Evolutionary conservation across 2,797 vertebrate genomes (phyloP).

Genomic region (Botia almorhae): DNA sequence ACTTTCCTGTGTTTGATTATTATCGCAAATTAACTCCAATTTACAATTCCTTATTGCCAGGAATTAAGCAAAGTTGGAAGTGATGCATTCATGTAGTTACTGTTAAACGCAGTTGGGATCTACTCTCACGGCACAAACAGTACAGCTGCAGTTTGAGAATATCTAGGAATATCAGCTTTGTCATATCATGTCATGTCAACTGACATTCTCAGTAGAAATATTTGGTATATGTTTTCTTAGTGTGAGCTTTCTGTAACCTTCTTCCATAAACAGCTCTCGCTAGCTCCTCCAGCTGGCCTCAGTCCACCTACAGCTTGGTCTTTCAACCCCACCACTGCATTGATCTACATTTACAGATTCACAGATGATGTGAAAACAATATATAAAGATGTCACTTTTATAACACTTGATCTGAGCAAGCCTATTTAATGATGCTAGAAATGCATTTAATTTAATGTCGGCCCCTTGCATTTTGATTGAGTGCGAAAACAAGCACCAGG

Average conservation of each 20-base stretch:
- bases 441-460: background rate
- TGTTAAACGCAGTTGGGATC: background rate
- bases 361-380: constrained; percentile 39
- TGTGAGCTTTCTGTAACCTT: constrained; percentile 41
- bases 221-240: constrained; percentile 40
- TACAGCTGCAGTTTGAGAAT: background rate
- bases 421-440: background rate
- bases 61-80: constrained; percentile 23
- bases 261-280: constrained; percentile 36
- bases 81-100: constrained; percentile 3
- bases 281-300: constrained; percentile 37
- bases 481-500: background rate
- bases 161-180: constrained; percentile 1
- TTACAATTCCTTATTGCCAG: constrained; percentile 18
- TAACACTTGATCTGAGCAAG: background rate
- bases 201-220: constrained; percentile 34
- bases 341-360: constrained; percentile 6
- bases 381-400: constrained; percentile 33
- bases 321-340: constrained; percentile 36
- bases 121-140: background rate
- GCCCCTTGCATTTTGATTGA: constrained; percentile 6
- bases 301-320: constrained; percentile 33
- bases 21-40: constrained; percentile 37
- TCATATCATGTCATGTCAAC: background rate
- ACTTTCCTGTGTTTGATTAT: constrained; percentile 41